These are phyloP conservation scores for Coenonympha glycerion DNA, from an alignment of 2,888 invertebrate genomes.

Conservation along the genomic window DNA sequence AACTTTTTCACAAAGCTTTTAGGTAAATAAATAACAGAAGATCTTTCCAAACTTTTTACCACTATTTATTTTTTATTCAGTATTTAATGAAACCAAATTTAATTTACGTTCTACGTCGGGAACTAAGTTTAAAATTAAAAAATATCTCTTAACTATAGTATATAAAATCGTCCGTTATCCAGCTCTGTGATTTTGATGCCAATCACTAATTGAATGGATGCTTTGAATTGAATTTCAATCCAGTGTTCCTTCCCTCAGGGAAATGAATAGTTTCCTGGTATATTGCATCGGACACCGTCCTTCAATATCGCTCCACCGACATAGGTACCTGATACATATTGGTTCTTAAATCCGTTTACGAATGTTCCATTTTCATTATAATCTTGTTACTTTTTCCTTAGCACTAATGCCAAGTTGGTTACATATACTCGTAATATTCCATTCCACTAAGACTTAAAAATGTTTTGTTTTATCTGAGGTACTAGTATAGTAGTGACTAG, in stretches of 20 bases:
- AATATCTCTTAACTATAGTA: neutral
- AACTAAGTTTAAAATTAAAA: too few species aligned
- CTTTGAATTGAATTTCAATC: slow-evolving; percentile 52
- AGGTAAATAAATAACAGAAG: too few species aligned
- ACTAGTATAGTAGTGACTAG: too few species aligned
- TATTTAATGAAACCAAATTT: too few species aligned
- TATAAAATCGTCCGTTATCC: neutral
- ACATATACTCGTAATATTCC: neutral
- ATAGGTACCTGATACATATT: neutral
- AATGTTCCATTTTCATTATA: neutral
- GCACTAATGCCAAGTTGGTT: neutral
- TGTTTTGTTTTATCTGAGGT: too few species aligned
- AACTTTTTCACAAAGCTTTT: too few species aligned
- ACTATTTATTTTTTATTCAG: too few species aligned
- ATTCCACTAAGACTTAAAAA: too few species aligned
- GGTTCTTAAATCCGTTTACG: neutral
- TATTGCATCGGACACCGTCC: slow-evolving; percentile 19
- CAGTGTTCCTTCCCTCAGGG: slow-evolving; percentile 40
- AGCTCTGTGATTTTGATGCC: slow-evolving; percentile 36
- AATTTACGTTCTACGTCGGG: too few species aligned
- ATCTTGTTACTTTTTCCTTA: neutral
- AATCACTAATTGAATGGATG: slow-evolving; percentile 61
- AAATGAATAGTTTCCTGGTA: slow-evolving; percentile 45
- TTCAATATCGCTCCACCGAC: neutral
- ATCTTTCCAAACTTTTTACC: too few species aligned